Conservation (phyloP, 2,888 invertebrate species). For the Caenorhabditis auriculariae region DNA sequence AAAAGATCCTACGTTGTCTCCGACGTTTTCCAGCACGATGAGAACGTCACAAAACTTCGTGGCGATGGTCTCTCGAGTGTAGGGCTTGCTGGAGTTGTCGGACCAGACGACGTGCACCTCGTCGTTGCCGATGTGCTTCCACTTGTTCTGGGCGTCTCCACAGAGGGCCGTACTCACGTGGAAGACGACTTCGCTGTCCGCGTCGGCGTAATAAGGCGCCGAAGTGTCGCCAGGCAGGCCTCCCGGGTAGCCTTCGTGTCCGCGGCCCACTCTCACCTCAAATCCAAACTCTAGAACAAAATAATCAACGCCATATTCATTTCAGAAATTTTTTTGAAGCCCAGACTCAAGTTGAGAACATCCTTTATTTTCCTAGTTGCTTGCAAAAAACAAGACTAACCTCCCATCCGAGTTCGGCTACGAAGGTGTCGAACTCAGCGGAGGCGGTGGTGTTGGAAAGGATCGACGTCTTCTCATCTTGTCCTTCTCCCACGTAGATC, state of each 20-base stretch:
- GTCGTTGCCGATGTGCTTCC: slow-evolving; percentile 67
- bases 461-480: slow-evolving; percentile 89
- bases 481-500: slow-evolving; percentile 92
- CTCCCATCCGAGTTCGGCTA: slow-evolving; percentile 67
- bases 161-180: slow-evolving; percentile 98
- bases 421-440: slow-evolving; percentile 81
- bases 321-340: no score
- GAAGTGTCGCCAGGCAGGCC: slow-evolving; percentile 78
- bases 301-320: background rate
- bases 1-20: slow-evolving; percentile 30
- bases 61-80: slow-evolving; percentile 91
- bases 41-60: slow-evolving; percentile 99
- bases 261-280: slow-evolving; percentile 45
- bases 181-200: slow-evolving; percentile 72
- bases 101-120: slow-evolving; percentile 96
- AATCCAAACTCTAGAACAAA: background rate
- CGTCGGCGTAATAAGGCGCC: slow-evolving; percentile 91
- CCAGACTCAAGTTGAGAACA: no score
- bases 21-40: slow-evolving; percentile 82
- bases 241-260: slow-evolving; percentile 83
- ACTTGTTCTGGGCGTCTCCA: slow-evolving; percentile 65
- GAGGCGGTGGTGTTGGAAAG: slow-evolving; percentile 87
- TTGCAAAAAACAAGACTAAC: slow-evolving; percentile 86
- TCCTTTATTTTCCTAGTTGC: no score
- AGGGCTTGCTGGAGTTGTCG: slow-evolving; percentile 87